Evolutionary conservation across 2,797 vertebrate species (phyloP).

Genomic region (Florisuga fusca): DNA sequence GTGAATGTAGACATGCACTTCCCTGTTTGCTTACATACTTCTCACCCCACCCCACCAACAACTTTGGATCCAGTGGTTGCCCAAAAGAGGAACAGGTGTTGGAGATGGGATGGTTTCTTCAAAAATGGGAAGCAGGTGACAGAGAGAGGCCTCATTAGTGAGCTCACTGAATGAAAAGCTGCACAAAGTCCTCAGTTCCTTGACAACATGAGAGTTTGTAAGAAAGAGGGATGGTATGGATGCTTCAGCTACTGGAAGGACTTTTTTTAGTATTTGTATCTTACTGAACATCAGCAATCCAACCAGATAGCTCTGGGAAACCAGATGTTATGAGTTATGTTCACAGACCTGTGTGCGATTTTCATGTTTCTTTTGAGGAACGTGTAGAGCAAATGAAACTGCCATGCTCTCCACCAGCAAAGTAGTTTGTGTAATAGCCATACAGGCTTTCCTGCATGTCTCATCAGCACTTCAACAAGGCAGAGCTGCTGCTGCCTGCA

Average conservation of each 20-base stretch:
- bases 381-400: accelerated
- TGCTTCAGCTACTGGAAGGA: not conserved
- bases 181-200: not conserved
- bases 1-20: accelerated
- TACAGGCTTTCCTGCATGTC: not conserved
- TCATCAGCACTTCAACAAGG: not conserved
- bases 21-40: not conserved
- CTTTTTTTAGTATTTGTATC: not conserved
- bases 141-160: not conserved
- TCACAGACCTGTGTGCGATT: not conserved
- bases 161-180: not conserved
- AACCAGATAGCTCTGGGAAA: not conserved
- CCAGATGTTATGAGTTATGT: not conserved
- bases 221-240: not conserved
- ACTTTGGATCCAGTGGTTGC: not conserved
- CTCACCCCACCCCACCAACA: not conserved
- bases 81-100: not conserved
- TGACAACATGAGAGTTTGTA: not conserved
- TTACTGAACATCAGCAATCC: not conserved
- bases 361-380: not conserved
- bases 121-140: not conserved
- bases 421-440: not conserved
- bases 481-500: not conserved
- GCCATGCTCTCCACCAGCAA: accelerated
- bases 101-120: not conserved